Evolutionary conservation across 2,113 vertebrate genomes (phyloP).

Genomic region (Thamnaconus septentrionalis): DNA sequence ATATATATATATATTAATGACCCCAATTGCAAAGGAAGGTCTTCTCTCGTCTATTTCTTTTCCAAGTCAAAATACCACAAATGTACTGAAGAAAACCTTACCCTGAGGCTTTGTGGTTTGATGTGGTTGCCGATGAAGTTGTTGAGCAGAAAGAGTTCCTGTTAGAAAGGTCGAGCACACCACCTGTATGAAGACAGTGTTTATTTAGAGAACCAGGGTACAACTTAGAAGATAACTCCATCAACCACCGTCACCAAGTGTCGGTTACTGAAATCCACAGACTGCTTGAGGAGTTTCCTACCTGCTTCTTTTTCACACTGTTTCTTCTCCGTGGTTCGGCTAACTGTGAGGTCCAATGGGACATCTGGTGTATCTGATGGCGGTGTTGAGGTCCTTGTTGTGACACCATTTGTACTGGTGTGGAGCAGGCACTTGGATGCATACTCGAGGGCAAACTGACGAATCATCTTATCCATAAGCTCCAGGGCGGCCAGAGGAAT

Average conservation of each 20-base stretch:
- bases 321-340: conserved; percentile 78
- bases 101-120: conserved; percentile 80
- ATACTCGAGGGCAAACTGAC: conserved; percentile 97
- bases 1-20: too few species aligned
- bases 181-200: conserved; percentile 78
- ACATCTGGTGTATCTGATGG: conserved; percentile 84
- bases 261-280: not conserved
- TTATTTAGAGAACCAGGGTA: conserved; percentile 17
- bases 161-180: conserved; percentile 98
- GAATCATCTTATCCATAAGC: conserved; percentile 99
- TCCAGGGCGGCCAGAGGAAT: conserved; percentile 97
- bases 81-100: conserved; percentile 53
- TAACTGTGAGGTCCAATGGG: conserved; percentile 97
- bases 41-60: too few species aligned
- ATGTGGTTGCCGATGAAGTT: conserved; percentile 70
- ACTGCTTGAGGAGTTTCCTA: conserved; percentile 53
- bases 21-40: too few species aligned
- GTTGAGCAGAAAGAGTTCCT: conserved; percentile 81
- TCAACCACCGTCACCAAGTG: not conserved
- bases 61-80: conserved; percentile 32
- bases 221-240: not conserved
- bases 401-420: conserved; percentile 84
- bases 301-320: conserved; percentile 82
- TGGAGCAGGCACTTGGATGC: conserved; percentile 93
- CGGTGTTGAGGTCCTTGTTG: conserved; percentile 79